These are phyloP conservation scores for Cladopsammia gracilis DNA, from an alignment of 64 coral and sea anemone species.

Conservation along the genomic window DNA sequence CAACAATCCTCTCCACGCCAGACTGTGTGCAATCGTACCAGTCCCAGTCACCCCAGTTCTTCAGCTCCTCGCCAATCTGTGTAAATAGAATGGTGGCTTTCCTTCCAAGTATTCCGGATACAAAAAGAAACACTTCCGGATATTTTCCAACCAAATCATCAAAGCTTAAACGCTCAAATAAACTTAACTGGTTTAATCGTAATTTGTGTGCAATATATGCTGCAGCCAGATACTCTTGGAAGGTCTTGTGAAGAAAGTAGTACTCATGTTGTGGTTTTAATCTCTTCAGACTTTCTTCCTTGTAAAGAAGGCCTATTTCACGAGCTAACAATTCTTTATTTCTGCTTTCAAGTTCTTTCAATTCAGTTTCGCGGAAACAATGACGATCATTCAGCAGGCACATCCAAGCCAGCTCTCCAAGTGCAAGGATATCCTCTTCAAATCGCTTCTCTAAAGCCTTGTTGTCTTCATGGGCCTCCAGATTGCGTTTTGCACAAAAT, in stretches of 20 bases:
- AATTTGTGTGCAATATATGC: background rate
- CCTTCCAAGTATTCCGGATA: background rate
- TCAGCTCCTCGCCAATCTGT: background rate
- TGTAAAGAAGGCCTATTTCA: background rate
- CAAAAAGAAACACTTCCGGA: conserved; percentile 13
- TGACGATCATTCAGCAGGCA: background rate
- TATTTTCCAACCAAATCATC: background rate
- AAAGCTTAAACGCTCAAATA: too few relatives aligned
- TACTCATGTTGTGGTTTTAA: background rate
- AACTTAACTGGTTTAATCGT: background rate
- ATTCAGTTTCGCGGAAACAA: background rate
- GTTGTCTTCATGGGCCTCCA: background rate
- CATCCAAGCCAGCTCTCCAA: background rate
- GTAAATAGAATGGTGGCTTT: background rate
- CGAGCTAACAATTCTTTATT: background rate
- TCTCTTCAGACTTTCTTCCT: background rate
- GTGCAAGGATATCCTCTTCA: background rate
- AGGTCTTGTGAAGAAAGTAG: conserved; percentile 31
- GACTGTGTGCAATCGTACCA: background rate
- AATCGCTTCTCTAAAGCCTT: background rate
- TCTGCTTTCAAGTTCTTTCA: background rate
- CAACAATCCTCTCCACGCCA: too few relatives aligned
- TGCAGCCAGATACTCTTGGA: conserved; percentile 14
- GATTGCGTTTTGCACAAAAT: background rate
- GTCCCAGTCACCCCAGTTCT: background rate